Evolutionary conservation across 1,140 invertebrate genomes (phyloP).

Genomic region (Rhagoletis pomonella): DNA sequence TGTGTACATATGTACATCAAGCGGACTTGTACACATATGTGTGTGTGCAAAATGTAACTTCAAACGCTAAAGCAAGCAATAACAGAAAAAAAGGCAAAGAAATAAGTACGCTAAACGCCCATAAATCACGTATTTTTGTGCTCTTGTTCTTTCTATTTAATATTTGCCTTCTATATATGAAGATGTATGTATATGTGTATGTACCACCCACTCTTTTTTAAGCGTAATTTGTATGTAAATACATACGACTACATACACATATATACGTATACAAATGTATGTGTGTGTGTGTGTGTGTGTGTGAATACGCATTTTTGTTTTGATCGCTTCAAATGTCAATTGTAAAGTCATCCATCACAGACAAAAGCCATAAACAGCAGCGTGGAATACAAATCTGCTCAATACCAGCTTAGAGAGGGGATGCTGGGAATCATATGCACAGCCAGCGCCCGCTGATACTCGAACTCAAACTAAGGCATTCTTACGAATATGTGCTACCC

Average conservation of each 20-base stretch:
- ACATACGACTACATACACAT: no score
- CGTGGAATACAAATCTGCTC: slow-evolving; percentile 38
- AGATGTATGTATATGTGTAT: background rate
- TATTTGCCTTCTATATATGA: slow-evolving; percentile 1
- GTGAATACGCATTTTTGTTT: slow-evolving; percentile 40
- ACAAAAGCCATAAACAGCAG: slow-evolving; percentile 50
- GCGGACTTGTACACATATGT: no score
- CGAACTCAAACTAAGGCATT: background rate
- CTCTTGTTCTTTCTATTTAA: background rate
- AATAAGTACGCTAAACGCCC: slow-evolving; percentile 27
- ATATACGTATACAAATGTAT: background rate
- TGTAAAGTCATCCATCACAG: slow-evolving; percentile 51
- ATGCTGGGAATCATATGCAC: background rate
- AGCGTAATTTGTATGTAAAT: background rate
- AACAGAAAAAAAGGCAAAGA: slow-evolving; percentile 24
- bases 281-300: background rate
- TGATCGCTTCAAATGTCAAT: slow-evolving; percentile 51
- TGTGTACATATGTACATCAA: background rate
- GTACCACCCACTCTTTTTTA: background rate
- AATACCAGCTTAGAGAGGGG: background rate
- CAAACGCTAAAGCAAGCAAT: background rate
- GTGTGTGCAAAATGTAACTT: slow-evolving; percentile 7
- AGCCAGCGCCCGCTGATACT: background rate
- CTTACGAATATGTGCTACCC: background rate
- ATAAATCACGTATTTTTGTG: slow-evolving; percentile 46